These are phyloP conservation scores for Hephaestus fuliginosus DNA, from an alignment of 2,797 vertebrate species.

Conservation along the genomic window DNA sequence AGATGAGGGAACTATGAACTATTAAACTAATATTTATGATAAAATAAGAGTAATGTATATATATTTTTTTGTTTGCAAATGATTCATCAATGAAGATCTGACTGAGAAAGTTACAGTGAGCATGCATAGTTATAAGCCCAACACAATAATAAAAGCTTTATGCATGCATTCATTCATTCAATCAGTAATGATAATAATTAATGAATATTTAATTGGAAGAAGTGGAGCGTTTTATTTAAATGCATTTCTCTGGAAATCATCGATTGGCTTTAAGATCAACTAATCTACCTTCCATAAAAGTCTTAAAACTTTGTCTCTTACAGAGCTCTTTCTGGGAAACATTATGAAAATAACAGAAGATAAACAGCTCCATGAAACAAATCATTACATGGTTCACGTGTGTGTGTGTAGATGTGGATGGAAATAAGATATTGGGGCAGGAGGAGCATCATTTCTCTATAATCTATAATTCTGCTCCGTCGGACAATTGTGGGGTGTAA, in stretches of 20 bases:
- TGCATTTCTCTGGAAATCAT: neutral
- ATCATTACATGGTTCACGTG: neutral
- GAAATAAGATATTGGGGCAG: constrained; percentile 1
- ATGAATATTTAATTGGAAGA: neutral
- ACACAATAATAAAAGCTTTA: neutral
- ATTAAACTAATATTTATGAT: constrained; percentile 6
- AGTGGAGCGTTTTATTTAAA: neutral
- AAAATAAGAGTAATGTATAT: neutral
- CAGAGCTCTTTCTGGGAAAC: neutral
- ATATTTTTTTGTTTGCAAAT: neutral
- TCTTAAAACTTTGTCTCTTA: neutral
- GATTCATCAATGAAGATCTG: neutral
- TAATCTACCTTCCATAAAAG: neutral
- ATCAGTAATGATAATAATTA: neutral
- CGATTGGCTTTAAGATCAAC: neutral
- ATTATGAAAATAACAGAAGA: too few relatives aligned
- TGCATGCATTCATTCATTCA: neutral
- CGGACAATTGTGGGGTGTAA: constrained; percentile 34
- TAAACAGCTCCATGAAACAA: too few relatives aligned
- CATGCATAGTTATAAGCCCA: neutral
- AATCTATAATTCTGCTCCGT: constrained; percentile 36
- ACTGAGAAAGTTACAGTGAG: neutral
- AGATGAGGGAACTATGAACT: neutral
- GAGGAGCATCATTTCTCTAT: constrained; percentile 11
- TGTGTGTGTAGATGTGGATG: neutral